A percentile compares a stretch with the other conserved stretches of the same genome.
Conservation (phyloP, 2,797 vertebrate species). For the Sylvia borin region DNA sequence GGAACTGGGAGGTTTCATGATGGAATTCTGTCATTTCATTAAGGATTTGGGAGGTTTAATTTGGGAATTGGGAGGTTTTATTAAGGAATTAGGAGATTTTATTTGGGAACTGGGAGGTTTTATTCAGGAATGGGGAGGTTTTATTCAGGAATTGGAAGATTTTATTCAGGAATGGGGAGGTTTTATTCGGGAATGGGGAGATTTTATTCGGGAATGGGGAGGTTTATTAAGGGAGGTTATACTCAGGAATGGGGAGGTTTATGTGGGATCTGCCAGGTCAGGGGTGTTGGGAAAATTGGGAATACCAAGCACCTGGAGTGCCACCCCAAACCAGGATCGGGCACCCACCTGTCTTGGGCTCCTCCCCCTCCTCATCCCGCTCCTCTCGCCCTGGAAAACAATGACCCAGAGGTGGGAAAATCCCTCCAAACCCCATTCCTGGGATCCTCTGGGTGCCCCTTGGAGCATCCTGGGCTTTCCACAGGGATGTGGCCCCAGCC, state of each 20-base stretch:
- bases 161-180: not conserved
- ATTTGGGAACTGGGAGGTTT: not conserved
- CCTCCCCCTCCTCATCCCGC: slow-evolving; percentile 87
- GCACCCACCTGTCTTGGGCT: slow-evolving; percentile 88
- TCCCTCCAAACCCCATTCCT: not conserved
- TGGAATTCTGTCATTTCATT: not conserved
- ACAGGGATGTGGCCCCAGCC: not conserved
- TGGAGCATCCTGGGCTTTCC: not conserved
- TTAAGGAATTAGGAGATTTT: not conserved
- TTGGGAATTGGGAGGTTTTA: too few species aligned
- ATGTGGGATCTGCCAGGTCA: not conserved
- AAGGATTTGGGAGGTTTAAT: not conserved
- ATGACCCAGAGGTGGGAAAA: not conserved
- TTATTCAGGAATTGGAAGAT: not conserved
- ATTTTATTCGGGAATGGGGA: not conserved
- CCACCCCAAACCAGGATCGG: not conserved
- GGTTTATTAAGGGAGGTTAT: not conserved
- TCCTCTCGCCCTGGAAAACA: slow-evolving; percentile 84
- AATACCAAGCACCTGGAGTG: accelerated
- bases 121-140: not conserved
- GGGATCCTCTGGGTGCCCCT: not conserved
- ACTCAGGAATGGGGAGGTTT: not conserved
- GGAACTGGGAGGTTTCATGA: not conserved
- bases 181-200: not conserved
- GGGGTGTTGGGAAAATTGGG: accelerated